These are phyloP conservation scores for Rana temporaria DNA, from an alignment of 2,113 vertebrate species.

Conservation along the genomic window DNA sequence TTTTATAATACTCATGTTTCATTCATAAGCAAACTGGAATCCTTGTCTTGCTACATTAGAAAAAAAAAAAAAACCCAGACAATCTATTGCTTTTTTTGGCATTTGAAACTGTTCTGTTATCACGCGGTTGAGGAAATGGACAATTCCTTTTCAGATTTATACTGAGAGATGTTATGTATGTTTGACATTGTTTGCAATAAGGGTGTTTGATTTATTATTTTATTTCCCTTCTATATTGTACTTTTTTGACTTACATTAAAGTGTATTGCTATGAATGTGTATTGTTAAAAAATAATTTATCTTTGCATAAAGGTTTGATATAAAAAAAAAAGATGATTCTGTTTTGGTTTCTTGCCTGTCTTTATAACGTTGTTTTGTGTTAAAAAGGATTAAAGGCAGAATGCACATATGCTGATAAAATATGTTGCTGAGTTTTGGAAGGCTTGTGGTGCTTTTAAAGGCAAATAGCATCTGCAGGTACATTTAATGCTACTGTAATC, in stretches of 20 bases:
- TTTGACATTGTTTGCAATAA: conserved; percentile 64
- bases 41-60: conserved; percentile 71
- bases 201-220: conserved; percentile 61
- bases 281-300: conserved; percentile 74
- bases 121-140: conserved; percentile 64
- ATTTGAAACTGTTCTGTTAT: conserved; percentile 63
- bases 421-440: neutral
- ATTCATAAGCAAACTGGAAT: conserved; percentile 72
- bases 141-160: conserved; percentile 63
- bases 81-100: conserved; percentile 72
- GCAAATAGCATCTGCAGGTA: neutral
- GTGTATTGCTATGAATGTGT: conserved; percentile 69
- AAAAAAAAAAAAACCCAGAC: conserved; percentile 20
- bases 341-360: neutral
- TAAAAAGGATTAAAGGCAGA: neutral
- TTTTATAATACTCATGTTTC: conserved; percentile 73
- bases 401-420: neutral
- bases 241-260: conserved; percentile 68
- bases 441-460: no score
- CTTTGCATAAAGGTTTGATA: conserved; percentile 79
- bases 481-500: no score
- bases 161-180: conserved; percentile 61
- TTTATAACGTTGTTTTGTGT: neutral
- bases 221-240: conserved; percentile 68
- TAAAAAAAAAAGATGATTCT: conserved; percentile 62